Percentiles rank a stretch among this genome's conserved stretches.
Conservation (phyloP, 2,888 invertebrate genomes). For the Pandemis corylana region DNA sequence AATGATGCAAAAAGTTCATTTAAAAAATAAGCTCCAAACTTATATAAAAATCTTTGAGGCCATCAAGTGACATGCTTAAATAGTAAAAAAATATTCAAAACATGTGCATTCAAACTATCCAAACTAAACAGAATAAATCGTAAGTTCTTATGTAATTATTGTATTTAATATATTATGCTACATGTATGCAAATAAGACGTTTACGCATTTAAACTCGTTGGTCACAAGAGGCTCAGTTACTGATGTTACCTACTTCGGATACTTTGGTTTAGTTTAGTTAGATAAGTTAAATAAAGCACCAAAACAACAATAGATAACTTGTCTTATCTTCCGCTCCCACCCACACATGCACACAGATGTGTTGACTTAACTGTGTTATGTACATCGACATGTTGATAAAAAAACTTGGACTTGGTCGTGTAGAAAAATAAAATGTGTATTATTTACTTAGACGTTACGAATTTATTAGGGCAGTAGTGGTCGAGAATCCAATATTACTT, state of each 20-base stretch:
- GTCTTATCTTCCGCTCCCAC: constrained; percentile 30
- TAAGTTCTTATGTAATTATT: constrained; percentile 2
- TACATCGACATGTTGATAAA: background rate
- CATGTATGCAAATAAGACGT: constrained; percentile 17
- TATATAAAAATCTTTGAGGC: background rate
- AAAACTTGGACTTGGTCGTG: background rate
- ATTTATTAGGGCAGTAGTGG: too few relatives aligned
- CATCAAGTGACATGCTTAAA: background rate
- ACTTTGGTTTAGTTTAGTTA: background rate
- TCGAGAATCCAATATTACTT: too few relatives aligned
- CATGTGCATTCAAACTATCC: background rate
- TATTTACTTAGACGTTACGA: background rate
- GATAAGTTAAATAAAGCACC: constrained; percentile 11
- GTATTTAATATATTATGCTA: constrained; percentile 9
- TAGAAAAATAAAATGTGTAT: background rate
- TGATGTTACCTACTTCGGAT: constrained; percentile 4
- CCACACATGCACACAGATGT: background rate
- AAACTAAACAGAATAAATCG: background rate
- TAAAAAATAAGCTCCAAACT: background rate
- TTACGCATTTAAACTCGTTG: constrained; percentile 15
- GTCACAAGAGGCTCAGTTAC: constrained; percentile 17
- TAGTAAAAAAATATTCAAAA: background rate
- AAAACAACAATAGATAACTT: constrained; percentile 30
- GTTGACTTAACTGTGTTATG: background rate
- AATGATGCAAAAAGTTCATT: background rate